A percentile compares a stretch with the other conserved stretches of the same genome.
These are phyloP conservation scores for Mohoua ochrocephala DNA, from an alignment of 2,113 vertebrate genomes.

Conservation along the genomic window DNA sequence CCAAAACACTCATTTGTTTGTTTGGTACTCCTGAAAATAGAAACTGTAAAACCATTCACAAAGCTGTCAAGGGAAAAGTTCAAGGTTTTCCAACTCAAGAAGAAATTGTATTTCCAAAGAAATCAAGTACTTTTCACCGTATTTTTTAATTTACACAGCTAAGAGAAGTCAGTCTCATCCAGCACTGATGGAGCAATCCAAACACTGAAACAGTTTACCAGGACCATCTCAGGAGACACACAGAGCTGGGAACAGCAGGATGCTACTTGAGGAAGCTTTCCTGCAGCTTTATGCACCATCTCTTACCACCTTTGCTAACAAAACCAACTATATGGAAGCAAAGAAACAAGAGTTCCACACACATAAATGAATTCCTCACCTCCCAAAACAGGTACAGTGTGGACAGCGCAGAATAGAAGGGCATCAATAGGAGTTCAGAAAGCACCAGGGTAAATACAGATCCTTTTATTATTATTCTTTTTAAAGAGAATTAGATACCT, in stretches of 20 bases:
- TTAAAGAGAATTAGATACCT: neutral
- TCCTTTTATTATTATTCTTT: neutral
- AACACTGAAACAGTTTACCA: neutral
- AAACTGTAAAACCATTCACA: neutral
- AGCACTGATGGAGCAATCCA: neutral
- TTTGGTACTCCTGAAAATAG: neutral
- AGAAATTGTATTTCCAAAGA: neutral
- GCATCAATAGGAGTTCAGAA: neutral
- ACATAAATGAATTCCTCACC: neutral
- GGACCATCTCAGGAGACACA: neutral
- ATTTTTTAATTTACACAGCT: neutral
- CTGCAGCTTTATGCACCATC: neutral
- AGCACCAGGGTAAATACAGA: neutral
- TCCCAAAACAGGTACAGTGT: neutral
- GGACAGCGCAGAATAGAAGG: neutral
- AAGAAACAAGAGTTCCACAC: neutral
- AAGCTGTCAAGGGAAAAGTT: neutral
- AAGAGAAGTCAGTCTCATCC: neutral
- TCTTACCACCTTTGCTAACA: neutral
- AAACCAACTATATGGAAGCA: neutral
- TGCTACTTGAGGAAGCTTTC: neutral
- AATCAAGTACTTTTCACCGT: neutral
- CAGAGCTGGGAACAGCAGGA: neutral
- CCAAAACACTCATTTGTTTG: neutral
- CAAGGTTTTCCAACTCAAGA: neutral